Percentiles rank a stretch among this genome's conserved stretches.
Conservation (phyloP, 2,888 invertebrate species). For the Tetheella fluctuosa region DNA sequence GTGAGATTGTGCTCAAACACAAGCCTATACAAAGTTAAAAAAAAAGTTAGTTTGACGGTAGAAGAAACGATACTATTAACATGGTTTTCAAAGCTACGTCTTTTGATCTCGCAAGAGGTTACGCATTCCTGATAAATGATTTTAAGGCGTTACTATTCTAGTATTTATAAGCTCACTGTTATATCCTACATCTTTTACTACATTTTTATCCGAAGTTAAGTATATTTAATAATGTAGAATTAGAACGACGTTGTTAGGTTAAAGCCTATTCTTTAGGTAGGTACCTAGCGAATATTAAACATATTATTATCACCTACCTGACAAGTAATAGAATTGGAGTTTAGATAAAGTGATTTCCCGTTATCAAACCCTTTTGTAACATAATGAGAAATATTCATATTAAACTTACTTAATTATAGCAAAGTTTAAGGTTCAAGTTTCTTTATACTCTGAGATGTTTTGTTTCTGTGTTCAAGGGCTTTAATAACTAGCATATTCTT, state of each 20-base stretch:
- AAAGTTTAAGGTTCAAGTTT: neutral
- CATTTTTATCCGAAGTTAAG: too few relatives aligned
- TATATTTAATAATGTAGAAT: too few relatives aligned
- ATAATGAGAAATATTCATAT: neutral
- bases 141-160: too few relatives aligned
- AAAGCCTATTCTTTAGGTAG: neutral
- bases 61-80: too few relatives aligned
- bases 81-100: too few relatives aligned
- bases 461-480: neutral
- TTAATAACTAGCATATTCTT: neutral
- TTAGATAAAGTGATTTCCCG: neutral
- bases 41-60: too few relatives aligned
- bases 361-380: conserved; percentile 6
- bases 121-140: too few relatives aligned
- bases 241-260: neutral
- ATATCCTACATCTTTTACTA: too few relatives aligned
- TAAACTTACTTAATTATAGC: neutral
- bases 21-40: too few relatives aligned
- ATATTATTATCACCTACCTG: neutral
- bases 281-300: neutral
- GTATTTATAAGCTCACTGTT: too few relatives aligned
- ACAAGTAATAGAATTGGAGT: neutral
- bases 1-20: too few relatives aligned
- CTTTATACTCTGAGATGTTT: neutral
- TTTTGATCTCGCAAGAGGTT: too few relatives aligned